Conservation (phyloP, 2,888 invertebrate genomes). For the Drosophila mulleri region DNA sequence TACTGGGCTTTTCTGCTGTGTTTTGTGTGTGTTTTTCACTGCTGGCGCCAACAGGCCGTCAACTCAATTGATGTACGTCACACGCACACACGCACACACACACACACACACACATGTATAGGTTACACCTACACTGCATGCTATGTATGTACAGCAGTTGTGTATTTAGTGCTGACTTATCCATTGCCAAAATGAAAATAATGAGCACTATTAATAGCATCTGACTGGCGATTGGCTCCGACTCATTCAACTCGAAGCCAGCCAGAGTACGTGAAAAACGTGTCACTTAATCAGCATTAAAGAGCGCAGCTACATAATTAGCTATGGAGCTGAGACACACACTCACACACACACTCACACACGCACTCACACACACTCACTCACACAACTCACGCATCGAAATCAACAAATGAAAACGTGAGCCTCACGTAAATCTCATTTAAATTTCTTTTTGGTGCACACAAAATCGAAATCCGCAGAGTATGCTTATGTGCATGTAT, state of each 20-base stretch:
- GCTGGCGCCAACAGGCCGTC: constrained; percentile 51
- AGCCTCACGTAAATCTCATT: constrained; percentile 59
- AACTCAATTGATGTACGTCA: constrained; percentile 48
- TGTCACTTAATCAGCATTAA: constrained; percentile 53
- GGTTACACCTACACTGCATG: not conserved
- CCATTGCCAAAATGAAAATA: constrained; percentile 66
- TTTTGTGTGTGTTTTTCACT: constrained; percentile 13
- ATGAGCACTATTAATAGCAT: constrained; percentile 68
- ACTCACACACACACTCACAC: not conserved
- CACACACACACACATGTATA: constrained; percentile 9
- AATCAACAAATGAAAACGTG: constrained; percentile 32
- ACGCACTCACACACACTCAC: not conserved
- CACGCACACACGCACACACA: constrained; percentile 17
- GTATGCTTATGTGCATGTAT: not conserved
- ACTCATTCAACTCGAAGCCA: constrained; percentile 33
- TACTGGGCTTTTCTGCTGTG: constrained; percentile 30
- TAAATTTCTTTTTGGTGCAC: constrained; percentile 66
- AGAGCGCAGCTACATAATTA: constrained; percentile 45
- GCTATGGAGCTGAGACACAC: constrained; percentile 9
- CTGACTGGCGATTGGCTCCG: constrained; percentile 39
- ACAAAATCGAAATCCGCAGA: constrained; percentile 49
- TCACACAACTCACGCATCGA: constrained; percentile 2
- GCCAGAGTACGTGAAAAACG: constrained; percentile 9
- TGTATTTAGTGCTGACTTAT: constrained; percentile 42
- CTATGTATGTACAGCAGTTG: constrained; percentile 5